Conservation (phyloP, 2,888 invertebrate species). For the Urechis unicinctus region DNA sequence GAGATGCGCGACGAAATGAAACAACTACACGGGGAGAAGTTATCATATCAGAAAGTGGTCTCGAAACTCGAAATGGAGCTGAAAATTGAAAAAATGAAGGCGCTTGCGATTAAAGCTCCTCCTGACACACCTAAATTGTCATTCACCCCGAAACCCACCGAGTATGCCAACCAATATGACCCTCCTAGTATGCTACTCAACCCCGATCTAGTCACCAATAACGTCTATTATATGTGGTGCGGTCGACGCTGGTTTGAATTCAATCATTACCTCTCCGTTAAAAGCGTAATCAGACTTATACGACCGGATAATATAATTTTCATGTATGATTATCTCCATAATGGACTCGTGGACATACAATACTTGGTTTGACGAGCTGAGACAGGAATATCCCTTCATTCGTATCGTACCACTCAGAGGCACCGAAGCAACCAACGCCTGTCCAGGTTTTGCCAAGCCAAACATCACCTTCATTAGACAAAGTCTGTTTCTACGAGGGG, state of each 20-base stretch:
- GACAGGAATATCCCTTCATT: slow-evolving; percentile 18
- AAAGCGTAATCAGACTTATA: slow-evolving; percentile 33
- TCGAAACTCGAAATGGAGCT: too few species aligned
- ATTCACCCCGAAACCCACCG: neutral
- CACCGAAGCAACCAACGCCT: slow-evolving; percentile 6
- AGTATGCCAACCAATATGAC: slow-evolving; percentile 6
- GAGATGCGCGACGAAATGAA: too few species aligned
- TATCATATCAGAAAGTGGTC: too few species aligned
- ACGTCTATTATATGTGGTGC: slow-evolving; percentile 39
- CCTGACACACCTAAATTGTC: too few species aligned
- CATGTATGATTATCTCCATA: slow-evolving; percentile 26
- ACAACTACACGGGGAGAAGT: too few species aligned
- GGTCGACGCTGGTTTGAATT: slow-evolving; percentile 32
- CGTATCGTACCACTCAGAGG: slow-evolving; percentile 3
- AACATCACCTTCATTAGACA: slow-evolving; percentile 20
- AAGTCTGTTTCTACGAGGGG: slow-evolving; percentile 26
- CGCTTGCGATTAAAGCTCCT: too few species aligned
- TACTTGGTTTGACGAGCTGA: slow-evolving; percentile 23
- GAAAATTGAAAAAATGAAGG: too few species aligned
- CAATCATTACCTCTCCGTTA: slow-evolving; percentile 35
- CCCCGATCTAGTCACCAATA: slow-evolving; percentile 14
- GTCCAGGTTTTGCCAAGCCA: slow-evolving; percentile 4
- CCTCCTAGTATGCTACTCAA: slow-evolving; percentile 9
- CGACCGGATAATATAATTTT: slow-evolving; percentile 38
- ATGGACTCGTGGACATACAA: slow-evolving; percentile 27